These are phyloP conservation scores for Escarpia spicata DNA, from an alignment of 2,888 invertebrate species.

Conservation along the genomic window DNA sequence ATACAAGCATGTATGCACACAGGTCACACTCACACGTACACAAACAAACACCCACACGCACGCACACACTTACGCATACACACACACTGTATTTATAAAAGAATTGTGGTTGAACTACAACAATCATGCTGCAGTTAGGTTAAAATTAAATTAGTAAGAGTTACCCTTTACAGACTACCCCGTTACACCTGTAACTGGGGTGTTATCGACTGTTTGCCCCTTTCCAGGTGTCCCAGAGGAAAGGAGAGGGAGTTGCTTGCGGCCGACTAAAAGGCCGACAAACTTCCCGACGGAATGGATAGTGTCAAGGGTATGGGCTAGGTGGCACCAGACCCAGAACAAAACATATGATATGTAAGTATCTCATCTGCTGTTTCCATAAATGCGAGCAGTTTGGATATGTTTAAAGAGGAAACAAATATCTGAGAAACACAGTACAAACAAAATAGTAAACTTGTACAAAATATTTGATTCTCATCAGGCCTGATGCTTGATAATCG, in stretches of 20 bases:
- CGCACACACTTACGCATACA: too few relatives aligned
- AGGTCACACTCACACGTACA: too few relatives aligned
- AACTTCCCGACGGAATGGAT: slow-evolving; percentile 64
- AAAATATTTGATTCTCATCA: background rate
- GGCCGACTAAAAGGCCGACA: slow-evolving; percentile 64
- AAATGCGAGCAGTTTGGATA: background rate
- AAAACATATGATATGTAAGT: slow-evolving; percentile 56
- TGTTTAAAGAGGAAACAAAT: too few relatives aligned
- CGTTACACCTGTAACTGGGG: background rate
- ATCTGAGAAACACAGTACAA: background rate
- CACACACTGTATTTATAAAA: background rate
- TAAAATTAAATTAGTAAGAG: background rate
- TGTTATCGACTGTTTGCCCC: background rate
- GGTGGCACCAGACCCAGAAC: slow-evolving; percentile 61
- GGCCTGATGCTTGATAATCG: too few relatives aligned
- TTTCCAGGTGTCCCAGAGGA: slow-evolving; percentile 63
- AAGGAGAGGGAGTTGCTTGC: slow-evolving; percentile 59
- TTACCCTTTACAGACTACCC: background rate
- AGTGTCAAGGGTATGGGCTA: slow-evolving; percentile 66
- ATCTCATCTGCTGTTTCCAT: background rate
- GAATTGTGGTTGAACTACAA: background rate
- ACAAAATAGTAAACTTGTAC: background rate
- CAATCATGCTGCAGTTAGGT: background rate
- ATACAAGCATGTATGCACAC: too few relatives aligned
- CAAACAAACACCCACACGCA: too few relatives aligned